A percentile compares a stretch with the other conserved stretches of the same genome.
phyloP scores from a whole-genome alignment of 2,113 vertebrate genomes.

The Anolis sagrei region DNA sequence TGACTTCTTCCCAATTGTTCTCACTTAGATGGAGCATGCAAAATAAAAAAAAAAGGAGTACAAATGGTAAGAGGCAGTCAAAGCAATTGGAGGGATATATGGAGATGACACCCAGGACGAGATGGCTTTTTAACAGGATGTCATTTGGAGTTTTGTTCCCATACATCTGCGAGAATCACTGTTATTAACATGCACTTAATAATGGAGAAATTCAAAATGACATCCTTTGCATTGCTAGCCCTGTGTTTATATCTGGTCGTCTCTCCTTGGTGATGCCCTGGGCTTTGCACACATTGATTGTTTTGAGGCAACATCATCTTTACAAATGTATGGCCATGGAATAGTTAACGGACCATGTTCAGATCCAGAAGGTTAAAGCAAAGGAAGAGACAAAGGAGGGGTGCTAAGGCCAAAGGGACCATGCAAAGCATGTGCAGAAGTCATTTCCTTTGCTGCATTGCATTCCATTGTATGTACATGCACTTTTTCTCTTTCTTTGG shows the following conservation, averaged over 20 bases:
- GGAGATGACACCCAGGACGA: slow-evolving; percentile 1
- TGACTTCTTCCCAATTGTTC: slow-evolving; percentile 47
- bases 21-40: slow-evolving; percentile 1
- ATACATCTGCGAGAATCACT: not conserved
- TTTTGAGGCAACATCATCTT: not conserved
- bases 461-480: no score
- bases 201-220: slow-evolving; percentile 1
- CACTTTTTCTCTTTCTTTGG: no score
- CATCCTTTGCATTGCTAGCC: not conserved
- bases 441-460: no score
- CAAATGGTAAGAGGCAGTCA: not conserved
- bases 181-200: slow-evolving; percentile 25
- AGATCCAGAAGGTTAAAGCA: not conserved
- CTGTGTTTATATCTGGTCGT: not conserved
- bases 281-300: not conserved
- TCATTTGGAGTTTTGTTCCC: slow-evolving; percentile 24
- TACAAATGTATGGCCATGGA: not conserved
- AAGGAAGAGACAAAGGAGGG: not conserved
- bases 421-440: not conserved
- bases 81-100: not conserved
- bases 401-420: not conserved
- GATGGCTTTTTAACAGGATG: not conserved
- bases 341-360: not conserved
- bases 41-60: slow-evolving; percentile 7
- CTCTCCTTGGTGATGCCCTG: not conserved